These are phyloP conservation scores for Crocallis elinguaria DNA, from an alignment of 2,888 invertebrate genomes.

Conservation along the genomic window DNA sequence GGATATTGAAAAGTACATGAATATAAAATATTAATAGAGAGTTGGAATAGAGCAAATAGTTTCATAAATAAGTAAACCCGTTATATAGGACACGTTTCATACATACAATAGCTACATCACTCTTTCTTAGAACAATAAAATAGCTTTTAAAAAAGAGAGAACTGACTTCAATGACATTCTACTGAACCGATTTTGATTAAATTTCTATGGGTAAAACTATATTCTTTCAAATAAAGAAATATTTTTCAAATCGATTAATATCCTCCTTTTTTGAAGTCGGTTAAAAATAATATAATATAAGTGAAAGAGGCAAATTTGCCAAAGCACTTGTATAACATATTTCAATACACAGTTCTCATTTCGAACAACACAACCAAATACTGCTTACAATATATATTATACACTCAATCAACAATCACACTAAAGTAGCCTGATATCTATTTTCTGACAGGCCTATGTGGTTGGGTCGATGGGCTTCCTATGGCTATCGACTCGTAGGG, in stretches of 20 bases:
- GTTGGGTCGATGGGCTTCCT: too few relatives aligned
- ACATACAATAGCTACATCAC: not conserved
- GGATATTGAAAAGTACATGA: slow-evolving; percentile 10
- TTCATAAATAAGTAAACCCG: slow-evolving; percentile 11
- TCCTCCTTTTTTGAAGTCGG: too few relatives aligned
- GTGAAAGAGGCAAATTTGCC: not conserved
- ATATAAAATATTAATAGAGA: slow-evolving; percentile 16
- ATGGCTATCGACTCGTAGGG: too few relatives aligned
- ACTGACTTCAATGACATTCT: too few relatives aligned
- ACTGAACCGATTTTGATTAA: too few relatives aligned
- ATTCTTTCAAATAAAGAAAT: too few relatives aligned
- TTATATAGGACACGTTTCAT: not conserved
- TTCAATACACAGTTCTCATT: not conserved
- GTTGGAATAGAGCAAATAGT: slow-evolving; percentile 20
- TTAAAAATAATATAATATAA: not conserved
- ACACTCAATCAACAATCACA: not conserved
- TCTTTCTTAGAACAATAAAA: too few relatives aligned
- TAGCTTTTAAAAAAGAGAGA: too few relatives aligned
- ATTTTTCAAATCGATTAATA: too few relatives aligned
- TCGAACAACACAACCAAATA: not conserved
- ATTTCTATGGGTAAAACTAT: too few relatives aligned
- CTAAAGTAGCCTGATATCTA: not conserved
- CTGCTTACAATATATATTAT: not conserved
- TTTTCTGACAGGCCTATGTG: too few relatives aligned
- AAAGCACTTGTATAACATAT: not conserved